These are phyloP conservation scores for Epinotia ramella DNA, from an alignment of 2,888 invertebrate genomes.

Conservation along the genomic window DNA sequence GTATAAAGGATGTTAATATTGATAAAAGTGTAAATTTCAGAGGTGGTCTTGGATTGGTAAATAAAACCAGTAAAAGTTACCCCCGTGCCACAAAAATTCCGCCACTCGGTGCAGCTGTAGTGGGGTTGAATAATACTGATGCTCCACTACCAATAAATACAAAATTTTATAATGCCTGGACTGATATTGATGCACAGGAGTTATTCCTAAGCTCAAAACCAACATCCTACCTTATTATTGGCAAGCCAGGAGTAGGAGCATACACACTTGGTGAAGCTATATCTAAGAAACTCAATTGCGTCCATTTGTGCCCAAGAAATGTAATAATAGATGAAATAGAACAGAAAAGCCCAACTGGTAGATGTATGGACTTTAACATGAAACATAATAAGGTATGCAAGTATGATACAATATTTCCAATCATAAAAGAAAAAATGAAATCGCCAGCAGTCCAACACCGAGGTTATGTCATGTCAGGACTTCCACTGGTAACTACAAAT, in stretches of 20 bases:
- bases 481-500: conserved; percentile 85
- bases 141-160: conserved; percentile 58
- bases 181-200: conserved; percentile 81
- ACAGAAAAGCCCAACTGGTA: conserved; percentile 83
- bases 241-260: conserved; percentile 85
- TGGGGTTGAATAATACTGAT: conserved; percentile 73
- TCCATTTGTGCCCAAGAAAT: conserved; percentile 85
- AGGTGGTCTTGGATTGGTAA: conserved; percentile 56
- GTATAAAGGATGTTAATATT: conserved; percentile 54
- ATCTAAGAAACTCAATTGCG: conserved; percentile 84
- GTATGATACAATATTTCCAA: conserved; percentile 77
- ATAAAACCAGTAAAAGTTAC: conserved; percentile 44
- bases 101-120: conserved; percentile 66
- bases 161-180: conserved; percentile 70
- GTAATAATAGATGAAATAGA: conserved; percentile 85
- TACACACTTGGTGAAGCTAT: conserved; percentile 83
- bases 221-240: conserved; percentile 84
- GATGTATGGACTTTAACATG: conserved; percentile 85
- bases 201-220: conserved; percentile 80
- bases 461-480: conserved; percentile 88
- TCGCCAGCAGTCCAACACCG: conserved; percentile 82
- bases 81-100: conserved; percentile 48
- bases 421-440: conserved; percentile 81
- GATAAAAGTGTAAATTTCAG: conserved; percentile 58
- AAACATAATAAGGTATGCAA: conserved; percentile 80